A percentile compares a stretch with the other conserved stretches of the same genome.
Evolutionary conservation across 1,140 invertebrate genomes (phyloP).

Genomic region (Protaetia brevitarsis): DNA sequence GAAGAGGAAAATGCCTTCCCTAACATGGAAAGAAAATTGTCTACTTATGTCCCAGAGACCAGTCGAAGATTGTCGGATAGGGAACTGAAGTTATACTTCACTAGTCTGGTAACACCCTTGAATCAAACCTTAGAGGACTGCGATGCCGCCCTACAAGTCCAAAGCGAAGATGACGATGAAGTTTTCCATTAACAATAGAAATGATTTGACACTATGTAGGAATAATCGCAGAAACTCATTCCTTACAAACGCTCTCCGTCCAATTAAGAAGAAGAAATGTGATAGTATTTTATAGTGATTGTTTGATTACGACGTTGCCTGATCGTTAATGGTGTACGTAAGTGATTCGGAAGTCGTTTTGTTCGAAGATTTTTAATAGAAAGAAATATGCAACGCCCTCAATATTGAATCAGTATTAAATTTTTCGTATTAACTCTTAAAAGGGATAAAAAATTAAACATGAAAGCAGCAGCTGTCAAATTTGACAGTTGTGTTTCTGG

Average conservation of each 20-base stretch:
- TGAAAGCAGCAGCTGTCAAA: neutral
- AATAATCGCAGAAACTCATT: no score
- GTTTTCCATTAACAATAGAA: neutral
- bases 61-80: slow-evolving; percentile 34
- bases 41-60: slow-evolving; percentile 34
- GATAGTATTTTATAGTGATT: slow-evolving; percentile 11
- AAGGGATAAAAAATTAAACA: no score
- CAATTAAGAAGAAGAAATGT: neutral
- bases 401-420: neutral
- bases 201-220: no score
- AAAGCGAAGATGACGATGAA: neutral
- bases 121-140: slow-evolving; percentile 33
- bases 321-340: no score
- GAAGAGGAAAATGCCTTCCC: neutral
- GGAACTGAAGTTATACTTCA: slow-evolving; percentile 44
- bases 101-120: slow-evolving; percentile 40
- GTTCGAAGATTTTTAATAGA: neutral
- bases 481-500: no score
- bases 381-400: neutral
- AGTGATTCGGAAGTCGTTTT: no score
- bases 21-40: slow-evolving; percentile 38
- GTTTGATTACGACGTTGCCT: neutral
- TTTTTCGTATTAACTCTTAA: neutral
- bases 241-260: neutral
- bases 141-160: neutral